Evolutionary conservation across 2,797 vertebrate genomes (phyloP).

Genomic region (Manis crassicaudata): DNA sequence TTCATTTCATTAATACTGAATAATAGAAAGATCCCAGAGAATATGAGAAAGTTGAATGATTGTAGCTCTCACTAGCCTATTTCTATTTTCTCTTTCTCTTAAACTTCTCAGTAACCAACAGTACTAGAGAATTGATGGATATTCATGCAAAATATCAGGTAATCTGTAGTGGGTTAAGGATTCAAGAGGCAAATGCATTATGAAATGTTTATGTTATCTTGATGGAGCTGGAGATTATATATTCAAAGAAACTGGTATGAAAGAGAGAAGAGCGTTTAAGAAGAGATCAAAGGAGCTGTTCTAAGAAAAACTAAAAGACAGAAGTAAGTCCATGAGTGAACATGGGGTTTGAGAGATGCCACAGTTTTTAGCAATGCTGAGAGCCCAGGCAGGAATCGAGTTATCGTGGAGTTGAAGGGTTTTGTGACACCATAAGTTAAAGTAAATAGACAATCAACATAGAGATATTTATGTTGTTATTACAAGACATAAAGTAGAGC

Average conservation of each 20-base stretch:
- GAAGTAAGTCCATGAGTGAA: background rate
- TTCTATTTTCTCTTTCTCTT: background rate
- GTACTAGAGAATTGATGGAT: background rate
- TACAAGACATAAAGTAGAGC: background rate
- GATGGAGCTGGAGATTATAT: background rate
- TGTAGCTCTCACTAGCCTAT: background rate
- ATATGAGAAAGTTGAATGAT: background rate
- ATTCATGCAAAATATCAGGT: background rate
- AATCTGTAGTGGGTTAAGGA: background rate
- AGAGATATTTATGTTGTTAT: background rate
- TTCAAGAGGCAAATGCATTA: background rate
- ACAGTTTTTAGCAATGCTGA: background rate
- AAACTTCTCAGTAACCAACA: background rate
- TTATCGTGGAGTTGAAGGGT: background rate
- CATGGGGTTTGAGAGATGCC: background rate
- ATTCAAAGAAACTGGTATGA: background rate
- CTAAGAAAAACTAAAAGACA: background rate
- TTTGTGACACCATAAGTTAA: background rate
- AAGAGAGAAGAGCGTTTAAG: background rate
- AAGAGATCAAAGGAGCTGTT: background rate
- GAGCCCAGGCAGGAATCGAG: rapidly evolving
- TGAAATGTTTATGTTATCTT: background rate
- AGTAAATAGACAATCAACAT: background rate
- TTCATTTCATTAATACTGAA: background rate
- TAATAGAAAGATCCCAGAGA: background rate